Evolutionary conservation across 2,888 invertebrate species (phyloP).

Genomic region (Ophion ventricosus): DNA sequence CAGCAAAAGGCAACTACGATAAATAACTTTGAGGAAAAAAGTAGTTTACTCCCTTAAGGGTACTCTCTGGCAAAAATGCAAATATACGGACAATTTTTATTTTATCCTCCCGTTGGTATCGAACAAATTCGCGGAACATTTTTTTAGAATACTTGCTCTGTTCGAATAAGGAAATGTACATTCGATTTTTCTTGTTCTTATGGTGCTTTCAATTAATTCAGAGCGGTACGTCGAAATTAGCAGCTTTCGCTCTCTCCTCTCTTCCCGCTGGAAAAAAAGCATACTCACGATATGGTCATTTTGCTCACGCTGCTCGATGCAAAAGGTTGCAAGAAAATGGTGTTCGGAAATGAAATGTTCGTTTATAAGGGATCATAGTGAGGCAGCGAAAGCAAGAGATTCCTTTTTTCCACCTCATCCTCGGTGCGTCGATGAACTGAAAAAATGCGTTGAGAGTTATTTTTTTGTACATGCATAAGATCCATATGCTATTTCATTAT

Average conservation of each 20-base stretch:
- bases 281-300: not conserved
- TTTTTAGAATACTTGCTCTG: not conserved
- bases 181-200: not conserved
- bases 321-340: not conserved
- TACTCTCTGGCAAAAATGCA: not conserved
- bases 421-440: not conserved
- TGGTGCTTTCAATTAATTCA: not conserved
- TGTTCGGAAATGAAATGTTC: not conserved
- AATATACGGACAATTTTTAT: not conserved
- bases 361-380: not conserved
- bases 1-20: not conserved
- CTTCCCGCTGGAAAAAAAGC: not conserved
- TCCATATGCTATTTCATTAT: constrained; percentile 23
- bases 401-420: not conserved
- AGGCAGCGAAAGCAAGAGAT: not conserved
- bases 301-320: not conserved
- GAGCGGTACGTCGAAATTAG: not conserved
- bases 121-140: not conserved
- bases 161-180: not conserved
- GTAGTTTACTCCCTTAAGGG: not conserved
- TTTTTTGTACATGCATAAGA: constrained; percentile 14
- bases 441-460: constrained; percentile 32
- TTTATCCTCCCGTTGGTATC: too few species aligned
- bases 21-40: not conserved
- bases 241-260: not conserved